phyloP scores from a whole-genome alignment of 2,113 vertebrate genomes.

The Barnardius zonarius region DNA sequence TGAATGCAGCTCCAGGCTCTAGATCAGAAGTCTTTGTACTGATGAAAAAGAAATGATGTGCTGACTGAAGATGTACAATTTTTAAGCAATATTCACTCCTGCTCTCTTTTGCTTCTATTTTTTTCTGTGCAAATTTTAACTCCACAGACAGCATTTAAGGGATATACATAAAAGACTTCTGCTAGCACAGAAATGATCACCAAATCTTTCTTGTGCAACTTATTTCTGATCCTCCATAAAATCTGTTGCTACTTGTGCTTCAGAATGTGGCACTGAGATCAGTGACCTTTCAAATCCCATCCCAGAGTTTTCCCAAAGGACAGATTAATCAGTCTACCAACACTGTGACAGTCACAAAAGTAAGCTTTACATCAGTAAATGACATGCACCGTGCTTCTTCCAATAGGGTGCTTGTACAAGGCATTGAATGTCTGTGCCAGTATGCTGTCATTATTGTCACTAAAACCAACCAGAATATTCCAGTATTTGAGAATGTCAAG shows the following conservation, averaged over 20 bases:
- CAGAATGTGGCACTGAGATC: not conserved
- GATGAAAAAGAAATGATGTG: not conserved
- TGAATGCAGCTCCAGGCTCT: not conserved
- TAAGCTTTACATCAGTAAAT: not conserved
- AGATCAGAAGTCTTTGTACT: not conserved
- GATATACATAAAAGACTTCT: not conserved
- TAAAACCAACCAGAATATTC: not conserved
- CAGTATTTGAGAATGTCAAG: not conserved
- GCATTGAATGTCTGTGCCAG: not conserved
- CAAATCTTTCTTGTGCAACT: not conserved
- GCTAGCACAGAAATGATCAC: not conserved
- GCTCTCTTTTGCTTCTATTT: not conserved
- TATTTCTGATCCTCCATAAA: not conserved
- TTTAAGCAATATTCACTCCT: not conserved
- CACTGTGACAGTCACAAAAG: not conserved
- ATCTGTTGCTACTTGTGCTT: not conserved
- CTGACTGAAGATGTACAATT: not conserved
- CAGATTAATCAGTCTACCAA: not conserved
- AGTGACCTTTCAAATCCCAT: not conserved
- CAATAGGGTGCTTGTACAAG: not conserved
- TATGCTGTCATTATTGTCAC: not conserved
- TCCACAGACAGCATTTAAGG: not conserved
- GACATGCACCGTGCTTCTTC: not conserved
- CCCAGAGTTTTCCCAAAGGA: not conserved
- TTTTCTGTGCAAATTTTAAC: not conserved